Evolutionary conservation across 2,113 vertebrate species (phyloP).

Genomic region (Heterochromis multidens): DNA sequence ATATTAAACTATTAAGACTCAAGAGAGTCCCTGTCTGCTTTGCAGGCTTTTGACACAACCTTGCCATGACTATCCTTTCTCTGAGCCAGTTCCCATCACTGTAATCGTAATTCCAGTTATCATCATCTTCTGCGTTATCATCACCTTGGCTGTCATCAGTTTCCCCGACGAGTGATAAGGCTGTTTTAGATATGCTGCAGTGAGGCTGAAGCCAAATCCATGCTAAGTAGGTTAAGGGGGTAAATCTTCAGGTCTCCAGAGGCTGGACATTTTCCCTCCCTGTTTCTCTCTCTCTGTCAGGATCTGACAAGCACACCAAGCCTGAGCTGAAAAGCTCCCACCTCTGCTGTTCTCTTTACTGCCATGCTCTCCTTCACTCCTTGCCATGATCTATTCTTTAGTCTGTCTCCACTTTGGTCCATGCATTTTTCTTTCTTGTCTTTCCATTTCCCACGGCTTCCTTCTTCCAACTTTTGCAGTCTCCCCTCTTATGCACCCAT

Average conservation of each 20-base stretch:
- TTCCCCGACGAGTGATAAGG: constrained; percentile 39
- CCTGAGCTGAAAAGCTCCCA: constrained; percentile 60
- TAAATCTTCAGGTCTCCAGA: constrained; percentile 64
- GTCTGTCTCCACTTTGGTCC: constrained; percentile 41
- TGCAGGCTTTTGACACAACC: not conserved
- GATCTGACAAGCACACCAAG: constrained; percentile 62
- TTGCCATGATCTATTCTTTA: constrained; percentile 49
- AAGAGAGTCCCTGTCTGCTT: not conserved
- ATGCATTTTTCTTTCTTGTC: constrained; percentile 14
- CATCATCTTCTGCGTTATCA: constrained; percentile 26
- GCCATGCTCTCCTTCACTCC: constrained; percentile 48
- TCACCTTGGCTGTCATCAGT: constrained; percentile 38
- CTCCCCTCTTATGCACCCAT: not conserved
- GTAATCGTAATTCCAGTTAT: constrained; percentile 12
- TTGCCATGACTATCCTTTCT: not conserved
- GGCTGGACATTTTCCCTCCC: constrained; percentile 40
- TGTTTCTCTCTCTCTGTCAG: constrained; percentile 54
- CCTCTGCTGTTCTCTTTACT: constrained; percentile 48
- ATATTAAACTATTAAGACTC: not conserved
- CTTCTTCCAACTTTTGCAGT: not conserved
- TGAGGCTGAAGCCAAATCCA: constrained; percentile 48
- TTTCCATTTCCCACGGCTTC: constrained; percentile 21
- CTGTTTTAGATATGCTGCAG: constrained; percentile 45
- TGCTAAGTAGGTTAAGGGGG: constrained; percentile 68
- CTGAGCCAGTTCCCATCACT: not conserved